Conservation (phyloP, 2,797 vertebrate species). For the Hypotaenidia okinawae region DNA sequence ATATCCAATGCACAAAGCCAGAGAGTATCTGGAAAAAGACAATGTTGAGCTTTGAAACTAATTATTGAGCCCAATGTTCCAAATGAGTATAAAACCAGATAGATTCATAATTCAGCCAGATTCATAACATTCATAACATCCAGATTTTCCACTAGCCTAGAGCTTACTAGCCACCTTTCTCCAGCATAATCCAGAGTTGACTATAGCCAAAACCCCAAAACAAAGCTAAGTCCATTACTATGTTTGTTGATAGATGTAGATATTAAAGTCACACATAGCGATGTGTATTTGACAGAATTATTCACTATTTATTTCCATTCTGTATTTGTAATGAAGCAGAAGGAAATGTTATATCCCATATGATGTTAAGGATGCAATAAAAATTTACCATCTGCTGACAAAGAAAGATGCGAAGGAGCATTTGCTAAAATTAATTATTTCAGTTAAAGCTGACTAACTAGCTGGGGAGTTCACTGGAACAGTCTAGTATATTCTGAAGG, state of each 20-base stretch:
- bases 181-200: background rate
- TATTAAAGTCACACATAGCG: background rate
- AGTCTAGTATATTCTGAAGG: background rate
- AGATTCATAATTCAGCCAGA: background rate
- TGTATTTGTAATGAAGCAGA: slow-evolving; percentile 34
- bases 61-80: background rate
- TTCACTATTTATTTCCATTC: background rate
- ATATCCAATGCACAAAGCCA: background rate
- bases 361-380: slow-evolving; percentile 12
- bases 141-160: background rate
- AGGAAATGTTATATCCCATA: slow-evolving; percentile 24
- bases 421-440: slow-evolving; percentile 49
- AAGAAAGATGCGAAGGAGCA: slow-evolving; percentile 11
- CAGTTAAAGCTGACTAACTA: background rate
- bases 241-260: background rate
- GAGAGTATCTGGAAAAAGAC: background rate
- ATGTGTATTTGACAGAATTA: background rate
- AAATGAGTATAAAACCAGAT: too few species aligned
- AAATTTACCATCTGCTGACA: slow-evolving; percentile 56
- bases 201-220: background rate
- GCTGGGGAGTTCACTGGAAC: background rate
- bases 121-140: background rate
- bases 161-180: background rate
- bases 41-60: background rate
- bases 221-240: background rate